Evolutionary conservation across 2,113 vertebrate genomes (phyloP).

Genomic region (Micromys minutus): DNA sequence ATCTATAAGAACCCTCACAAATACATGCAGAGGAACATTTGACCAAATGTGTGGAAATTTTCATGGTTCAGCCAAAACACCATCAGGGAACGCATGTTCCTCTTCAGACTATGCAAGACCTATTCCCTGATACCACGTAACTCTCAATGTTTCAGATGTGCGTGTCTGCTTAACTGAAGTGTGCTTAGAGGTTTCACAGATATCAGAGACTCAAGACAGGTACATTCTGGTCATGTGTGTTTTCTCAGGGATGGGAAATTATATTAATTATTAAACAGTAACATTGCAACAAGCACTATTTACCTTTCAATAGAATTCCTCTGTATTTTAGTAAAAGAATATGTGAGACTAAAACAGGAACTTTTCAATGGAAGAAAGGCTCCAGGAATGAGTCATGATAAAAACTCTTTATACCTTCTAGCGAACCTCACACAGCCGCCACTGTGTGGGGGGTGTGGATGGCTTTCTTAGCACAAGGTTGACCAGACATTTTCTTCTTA

Average conservation of each 20-base stretch:
- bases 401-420: background rate
- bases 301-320: background rate
- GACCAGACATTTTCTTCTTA: conserved; percentile 37
- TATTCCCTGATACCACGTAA: background rate
- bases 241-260: background rate
- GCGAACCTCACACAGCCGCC: background rate
- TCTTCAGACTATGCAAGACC: background rate
- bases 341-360: background rate
- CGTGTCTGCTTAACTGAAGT: background rate
- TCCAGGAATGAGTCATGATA: background rate
- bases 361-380: background rate
- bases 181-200: background rate
- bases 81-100: background rate
- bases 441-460: background rate
- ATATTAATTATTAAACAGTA: background rate
- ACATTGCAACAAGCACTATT: background rate
- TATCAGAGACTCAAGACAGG: background rate
- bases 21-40: background rate
- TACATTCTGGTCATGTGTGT: background rate
- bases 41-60: background rate
- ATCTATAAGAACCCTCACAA: background rate
- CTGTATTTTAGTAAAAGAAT: background rate
- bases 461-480: background rate
- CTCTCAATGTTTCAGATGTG: background rate
- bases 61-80: background rate